Base-by-base conservation (phyloP, 1,140 invertebrate genomes). In the Micrasema minimum region DNA sequence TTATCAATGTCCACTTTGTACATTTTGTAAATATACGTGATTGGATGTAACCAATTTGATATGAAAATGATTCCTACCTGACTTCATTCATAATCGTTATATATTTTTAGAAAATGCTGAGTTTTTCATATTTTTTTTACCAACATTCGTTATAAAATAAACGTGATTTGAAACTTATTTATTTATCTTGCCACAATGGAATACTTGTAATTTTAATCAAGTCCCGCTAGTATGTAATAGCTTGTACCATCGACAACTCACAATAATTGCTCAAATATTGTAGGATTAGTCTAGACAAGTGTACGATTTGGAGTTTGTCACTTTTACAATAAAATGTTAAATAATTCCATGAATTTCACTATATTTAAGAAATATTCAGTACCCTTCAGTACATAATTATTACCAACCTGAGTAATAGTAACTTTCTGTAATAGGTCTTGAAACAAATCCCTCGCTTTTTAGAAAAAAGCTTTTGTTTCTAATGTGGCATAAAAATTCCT, bases 211-310 rank as follows among this genome's bases (percentile, higher is more conserved):
- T 46, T 31, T 22, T 59, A 11, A 59, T 59, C 2, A 22, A 22
- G 16, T 35, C 14, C 18, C 7, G 55, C 37, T 59, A 41, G n/a
- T 22, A 23, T 20, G 38, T 18, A 41, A 16, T 41, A 41, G 23
- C 37, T 37, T 41, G 55, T 37, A 7, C 16, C n/a, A 9, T 59
- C 20, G 9, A 18, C 26, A 51, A 55, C 26, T 48, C 22, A 35
- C 48, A n/a, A 51, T n/a, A 37, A 59, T 74, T 70, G 68, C 68
- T 74, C 72, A 74, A 74, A 50, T 46, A 70, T 62, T 46, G 53
- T 74, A 69, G 65, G 9, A 66, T 22, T 73, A 73, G 46, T 53
- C 65, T 69, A 70, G 64, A 61, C 43, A 62, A 20, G 14, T 51
- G 20, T 51, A 22, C 2, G 48, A 51, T 22, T 20, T 51, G 20